Evolutionary conservation across 2,888 invertebrate genomes (phyloP).

Genomic region (Lymantria monacha): DNA sequence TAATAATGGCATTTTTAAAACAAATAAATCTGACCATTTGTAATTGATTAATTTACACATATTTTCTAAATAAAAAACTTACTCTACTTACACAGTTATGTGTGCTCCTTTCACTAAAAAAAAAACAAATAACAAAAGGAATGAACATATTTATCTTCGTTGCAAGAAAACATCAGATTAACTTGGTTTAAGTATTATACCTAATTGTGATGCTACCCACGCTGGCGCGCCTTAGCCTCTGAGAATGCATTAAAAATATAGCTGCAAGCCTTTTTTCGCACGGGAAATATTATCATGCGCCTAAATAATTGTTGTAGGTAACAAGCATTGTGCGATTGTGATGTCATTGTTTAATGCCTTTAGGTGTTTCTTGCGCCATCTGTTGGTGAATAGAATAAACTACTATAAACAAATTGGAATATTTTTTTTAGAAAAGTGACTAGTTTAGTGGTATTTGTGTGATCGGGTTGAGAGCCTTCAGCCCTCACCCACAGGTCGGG

Average conservation of each 20-base stretch:
- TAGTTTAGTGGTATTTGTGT: no score
- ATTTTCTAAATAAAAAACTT: no score
- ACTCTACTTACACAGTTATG: no score
- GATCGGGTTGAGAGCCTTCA: no score
- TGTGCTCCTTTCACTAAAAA: conserved; percentile 12
- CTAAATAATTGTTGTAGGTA: conserved; percentile 55
- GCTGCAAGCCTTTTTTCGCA: conserved; percentile 60
- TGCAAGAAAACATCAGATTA: conserved; percentile 48
- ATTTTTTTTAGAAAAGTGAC: no score
- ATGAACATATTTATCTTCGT: conserved; percentile 34
- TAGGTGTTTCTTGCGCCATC: conserved; percentile 47
- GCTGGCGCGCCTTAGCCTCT: conserved; percentile 51
- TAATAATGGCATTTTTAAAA: no score
- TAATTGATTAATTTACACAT: no score
- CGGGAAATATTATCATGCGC: conserved; percentile 54
- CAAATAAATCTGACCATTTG: no score
- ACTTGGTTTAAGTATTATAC: conserved; percentile 41
- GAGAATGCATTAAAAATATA: conserved; percentile 68
- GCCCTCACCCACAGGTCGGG: no score
- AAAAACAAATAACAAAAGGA: conserved; percentile 16
- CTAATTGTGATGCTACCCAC: conserved; percentile 69
- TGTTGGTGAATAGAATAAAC: conserved; percentile 45
- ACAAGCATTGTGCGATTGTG: conserved; percentile 40
- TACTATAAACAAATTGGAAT: neutral
- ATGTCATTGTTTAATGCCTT: conserved; percentile 34